Evolutionary conservation across 2,113 vertebrate species (phyloP).

Genomic region (Bubo scandiacus): DNA sequence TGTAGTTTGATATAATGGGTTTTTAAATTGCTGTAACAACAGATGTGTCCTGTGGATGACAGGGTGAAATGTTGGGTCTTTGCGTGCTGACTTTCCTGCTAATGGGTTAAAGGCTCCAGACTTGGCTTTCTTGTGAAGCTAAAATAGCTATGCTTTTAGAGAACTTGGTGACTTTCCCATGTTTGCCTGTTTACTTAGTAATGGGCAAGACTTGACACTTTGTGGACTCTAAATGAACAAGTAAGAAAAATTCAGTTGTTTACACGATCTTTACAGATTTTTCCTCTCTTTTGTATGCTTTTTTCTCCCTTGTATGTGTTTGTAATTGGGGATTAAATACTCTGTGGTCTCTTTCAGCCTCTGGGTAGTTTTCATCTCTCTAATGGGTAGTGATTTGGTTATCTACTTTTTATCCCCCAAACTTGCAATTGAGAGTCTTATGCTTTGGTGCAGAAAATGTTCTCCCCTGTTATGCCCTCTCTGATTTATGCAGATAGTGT

Average conservation of each 20-base stretch:
- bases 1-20: background rate
- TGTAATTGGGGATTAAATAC: background rate
- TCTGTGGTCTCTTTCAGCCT: background rate
- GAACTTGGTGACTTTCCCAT: background rate
- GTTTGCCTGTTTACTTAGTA: background rate
- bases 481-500: background rate
- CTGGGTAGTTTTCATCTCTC: background rate
- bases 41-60: background rate
- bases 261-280: background rate
- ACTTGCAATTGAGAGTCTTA: background rate
- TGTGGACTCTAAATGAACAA: background rate
- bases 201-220: background rate
- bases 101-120: background rate
- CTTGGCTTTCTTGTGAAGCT: background rate
- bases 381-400: background rate
- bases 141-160: background rate
- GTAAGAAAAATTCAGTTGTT: background rate
- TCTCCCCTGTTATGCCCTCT: background rate
- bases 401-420: background rate
- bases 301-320: background rate
- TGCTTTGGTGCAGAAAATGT: background rate
- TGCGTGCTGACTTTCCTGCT: background rate
- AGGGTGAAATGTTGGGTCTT: background rate
- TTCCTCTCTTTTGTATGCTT: background rate
- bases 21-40: background rate